Percentiles rank a stretch among this genome's conserved stretches.
phyloP scores from a whole-genome alignment of 2,797 vertebrate species.

The Potorous gilbertii region DNA sequence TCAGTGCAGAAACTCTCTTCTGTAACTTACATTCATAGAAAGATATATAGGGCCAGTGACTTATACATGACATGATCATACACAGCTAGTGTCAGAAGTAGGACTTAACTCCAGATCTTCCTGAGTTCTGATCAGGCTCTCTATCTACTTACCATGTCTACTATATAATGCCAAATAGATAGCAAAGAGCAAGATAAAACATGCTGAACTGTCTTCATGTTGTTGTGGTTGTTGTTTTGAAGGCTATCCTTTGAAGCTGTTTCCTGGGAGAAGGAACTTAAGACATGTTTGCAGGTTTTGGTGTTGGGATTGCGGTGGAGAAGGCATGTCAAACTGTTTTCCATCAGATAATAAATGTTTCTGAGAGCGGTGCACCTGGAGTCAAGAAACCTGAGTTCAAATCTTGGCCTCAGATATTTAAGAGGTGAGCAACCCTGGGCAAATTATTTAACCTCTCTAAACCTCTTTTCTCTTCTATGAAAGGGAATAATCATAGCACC shows the following conservation, averaged over 20 bases:
- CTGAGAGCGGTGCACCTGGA: neutral
- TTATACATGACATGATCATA: neutral
- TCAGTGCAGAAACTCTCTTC: neutral
- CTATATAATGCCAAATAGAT: neutral
- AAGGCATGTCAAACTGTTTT: neutral
- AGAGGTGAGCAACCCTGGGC: neutral
- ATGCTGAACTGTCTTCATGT: neutral
- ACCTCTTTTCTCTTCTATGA: neutral
- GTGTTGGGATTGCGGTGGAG: neutral
- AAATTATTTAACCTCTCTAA: neutral
- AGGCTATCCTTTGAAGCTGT: neutral
- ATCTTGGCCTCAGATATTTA: neutral
- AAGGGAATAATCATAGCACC: neutral
- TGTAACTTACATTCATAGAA: neutral
- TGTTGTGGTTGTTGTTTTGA: neutral
- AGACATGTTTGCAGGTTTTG: neutral
- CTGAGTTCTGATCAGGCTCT: neutral
- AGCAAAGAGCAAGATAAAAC: neutral
- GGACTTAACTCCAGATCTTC: neutral
- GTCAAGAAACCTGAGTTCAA: neutral
- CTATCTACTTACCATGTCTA: neutral
- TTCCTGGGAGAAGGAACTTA: neutral
- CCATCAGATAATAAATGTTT: neutral
- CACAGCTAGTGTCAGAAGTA: neutral
- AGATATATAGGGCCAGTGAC: neutral